Evolutionary conservation across 1,140 invertebrate species (phyloP).

Genomic region (Oryctes rhinoceros): DNA sequence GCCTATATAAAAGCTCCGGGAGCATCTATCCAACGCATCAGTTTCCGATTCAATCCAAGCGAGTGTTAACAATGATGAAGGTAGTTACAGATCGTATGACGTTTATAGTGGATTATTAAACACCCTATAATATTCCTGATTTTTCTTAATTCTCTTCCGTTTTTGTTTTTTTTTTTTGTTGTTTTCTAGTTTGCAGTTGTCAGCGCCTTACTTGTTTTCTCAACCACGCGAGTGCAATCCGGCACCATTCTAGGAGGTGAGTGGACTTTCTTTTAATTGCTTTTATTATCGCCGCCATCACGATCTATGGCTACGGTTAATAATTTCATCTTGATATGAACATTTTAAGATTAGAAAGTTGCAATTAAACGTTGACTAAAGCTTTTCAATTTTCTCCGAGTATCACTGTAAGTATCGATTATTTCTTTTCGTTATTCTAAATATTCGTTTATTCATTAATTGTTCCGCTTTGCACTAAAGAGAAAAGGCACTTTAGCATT

Average conservation of each 20-base stretch:
- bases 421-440: too few relatives aligned
- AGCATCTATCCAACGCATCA: conserved; percentile 1
- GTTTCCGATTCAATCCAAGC: not conserved
- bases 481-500: too few relatives aligned
- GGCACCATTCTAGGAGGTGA: conserved; percentile 24
- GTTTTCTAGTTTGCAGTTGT: conserved; percentile 30
- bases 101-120: not conserved
- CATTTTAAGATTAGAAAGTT: not conserved
- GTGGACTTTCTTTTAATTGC: not conserved
- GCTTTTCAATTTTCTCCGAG: too few relatives aligned
- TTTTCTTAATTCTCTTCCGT: not conserved
- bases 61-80: conserved; percentile 34
- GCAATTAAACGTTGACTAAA: not conserved
- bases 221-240: conserved; percentile 25
- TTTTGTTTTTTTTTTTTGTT: conserved; percentile 19
- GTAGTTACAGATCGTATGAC: not conserved
- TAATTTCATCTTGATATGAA: not conserved
- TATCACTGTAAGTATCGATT: too few relatives aligned
- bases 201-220: conserved; percentile 24
- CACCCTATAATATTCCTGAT: not conserved
- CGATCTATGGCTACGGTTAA: not conserved
- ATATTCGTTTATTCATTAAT: too few relatives aligned
- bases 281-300: not conserved
- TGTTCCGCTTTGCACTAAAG: too few relatives aligned
- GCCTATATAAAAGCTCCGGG: conserved; percentile 17